These are phyloP conservation scores for Enoplosus armatus DNA, from an alignment of 2,797 vertebrate species.

Conservation along the genomic window DNA sequence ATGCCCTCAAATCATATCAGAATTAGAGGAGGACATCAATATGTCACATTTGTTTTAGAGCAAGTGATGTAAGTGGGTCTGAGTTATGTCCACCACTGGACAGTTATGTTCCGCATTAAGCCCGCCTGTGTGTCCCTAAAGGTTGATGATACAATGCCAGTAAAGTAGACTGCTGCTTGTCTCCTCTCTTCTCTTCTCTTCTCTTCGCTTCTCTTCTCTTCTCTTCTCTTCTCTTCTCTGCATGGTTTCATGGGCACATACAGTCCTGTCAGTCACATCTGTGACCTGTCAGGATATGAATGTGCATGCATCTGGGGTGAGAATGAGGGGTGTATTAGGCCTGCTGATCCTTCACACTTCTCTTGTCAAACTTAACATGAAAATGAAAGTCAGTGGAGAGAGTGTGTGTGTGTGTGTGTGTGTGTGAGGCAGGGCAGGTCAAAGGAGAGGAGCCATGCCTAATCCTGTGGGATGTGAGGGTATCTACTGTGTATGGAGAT, in stretches of 20 bases:
- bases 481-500: constrained; percentile 82
- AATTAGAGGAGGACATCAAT: constrained; percentile 67
- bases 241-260: constrained; percentile 78
- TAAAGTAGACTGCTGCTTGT: constrained; percentile 22
- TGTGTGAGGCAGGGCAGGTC: constrained; percentile 64
- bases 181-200: constrained; percentile 22
- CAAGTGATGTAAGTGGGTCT: constrained; percentile 56
- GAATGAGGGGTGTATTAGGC: constrained; percentile 75
- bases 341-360: constrained; percentile 82
- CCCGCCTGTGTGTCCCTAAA: constrained; percentile 22
- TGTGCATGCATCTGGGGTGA: constrained; percentile 69
- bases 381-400: constrained; percentile 70
- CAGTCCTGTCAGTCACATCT: constrained; percentile 80
- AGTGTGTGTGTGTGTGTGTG: constrained; percentile 18
- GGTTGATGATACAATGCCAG: constrained; percentile 42
- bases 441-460: constrained; percentile 81
- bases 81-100: constrained; percentile 59
- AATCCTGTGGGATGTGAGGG: constrained; percentile 85
- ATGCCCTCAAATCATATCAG: constrained; percentile 60
- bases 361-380: constrained; percentile 83
- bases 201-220: constrained; percentile 14
- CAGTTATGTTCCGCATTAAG: constrained; percentile 52
- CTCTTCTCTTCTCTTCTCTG: constrained; percentile 43
- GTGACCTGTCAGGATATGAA: constrained; percentile 80
- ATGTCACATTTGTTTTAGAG: constrained; percentile 69